Evolutionary conservation across 2,888 invertebrate species (phyloP).

Genomic region (Eupithecia subumbrata): DNA sequence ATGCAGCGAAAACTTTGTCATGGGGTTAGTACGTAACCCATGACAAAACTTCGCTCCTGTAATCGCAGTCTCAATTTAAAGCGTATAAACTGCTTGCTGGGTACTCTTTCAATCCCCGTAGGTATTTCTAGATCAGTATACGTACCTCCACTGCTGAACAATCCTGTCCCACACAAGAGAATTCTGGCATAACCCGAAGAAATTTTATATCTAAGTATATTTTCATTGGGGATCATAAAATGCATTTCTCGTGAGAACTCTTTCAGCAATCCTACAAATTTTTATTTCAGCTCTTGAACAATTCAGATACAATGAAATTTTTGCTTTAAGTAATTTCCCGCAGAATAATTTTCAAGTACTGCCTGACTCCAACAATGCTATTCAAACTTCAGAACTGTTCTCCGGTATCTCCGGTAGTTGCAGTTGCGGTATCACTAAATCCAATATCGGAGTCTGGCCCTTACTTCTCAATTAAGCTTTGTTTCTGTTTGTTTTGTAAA

Average conservation of each 20-base stretch:
- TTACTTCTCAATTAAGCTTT: conserved; percentile 54
- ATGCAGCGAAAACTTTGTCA: too few relatives aligned
- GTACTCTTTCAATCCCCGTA: not conserved
- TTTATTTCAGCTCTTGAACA: not conserved
- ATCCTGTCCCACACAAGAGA: too few relatives aligned
- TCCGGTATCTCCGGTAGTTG: conserved; percentile 52
- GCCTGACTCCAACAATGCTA: not conserved
- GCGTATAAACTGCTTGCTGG: not conserved
- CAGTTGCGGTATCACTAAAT: conserved; percentile 58
- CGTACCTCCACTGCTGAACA: not conserved
- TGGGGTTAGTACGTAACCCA: too few relatives aligned
- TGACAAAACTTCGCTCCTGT: too few relatives aligned
- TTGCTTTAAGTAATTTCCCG: not conserved
- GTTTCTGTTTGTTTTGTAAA: conserved; percentile 53
- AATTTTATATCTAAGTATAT: not conserved
- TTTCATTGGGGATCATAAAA: not conserved
- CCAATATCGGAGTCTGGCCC: conserved; percentile 61
- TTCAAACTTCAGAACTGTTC: conserved; percentile 16
- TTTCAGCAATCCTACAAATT: not conserved
- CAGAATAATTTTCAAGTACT: conserved; percentile 1
- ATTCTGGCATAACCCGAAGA: not conserved
- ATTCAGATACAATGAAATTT: not conserved
- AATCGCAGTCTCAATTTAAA: not conserved
- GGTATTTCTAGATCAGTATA: not conserved
- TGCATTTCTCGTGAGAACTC: not conserved